Evolutionary conservation across 2,797 vertebrate genomes (phyloP).

Genomic region (Margarornis squamiger): DNA sequence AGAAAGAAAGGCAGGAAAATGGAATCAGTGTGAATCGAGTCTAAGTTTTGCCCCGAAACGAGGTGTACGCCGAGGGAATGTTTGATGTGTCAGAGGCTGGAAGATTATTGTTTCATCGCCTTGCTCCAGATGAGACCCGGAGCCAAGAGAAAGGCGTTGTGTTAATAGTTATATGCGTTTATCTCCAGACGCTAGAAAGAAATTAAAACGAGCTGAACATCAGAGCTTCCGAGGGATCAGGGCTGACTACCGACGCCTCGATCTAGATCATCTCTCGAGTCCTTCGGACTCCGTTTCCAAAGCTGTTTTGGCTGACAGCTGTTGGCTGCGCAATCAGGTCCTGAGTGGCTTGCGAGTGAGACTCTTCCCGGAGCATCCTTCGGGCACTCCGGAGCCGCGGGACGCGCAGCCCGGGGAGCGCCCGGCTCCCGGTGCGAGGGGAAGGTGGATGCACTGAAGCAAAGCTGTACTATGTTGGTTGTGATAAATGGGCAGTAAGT

Average conservation of each 20-base stretch:
- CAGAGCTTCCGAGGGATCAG: background rate
- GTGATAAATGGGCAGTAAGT: background rate
- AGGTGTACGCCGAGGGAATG: background rate
- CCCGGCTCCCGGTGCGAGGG: background rate
- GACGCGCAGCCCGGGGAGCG: background rate
- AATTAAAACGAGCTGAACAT: background rate
- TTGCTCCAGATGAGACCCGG: background rate
- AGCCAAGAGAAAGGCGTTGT: background rate
- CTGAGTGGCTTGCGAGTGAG: rapidly evolving
- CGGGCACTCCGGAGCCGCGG: background rate
- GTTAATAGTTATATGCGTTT: background rate
- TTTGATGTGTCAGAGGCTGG: background rate
- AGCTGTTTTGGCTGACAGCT: background rate
- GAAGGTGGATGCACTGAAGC: background rate
- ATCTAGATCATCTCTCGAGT: background rate
- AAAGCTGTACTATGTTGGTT: background rate
- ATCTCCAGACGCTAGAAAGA: background rate
- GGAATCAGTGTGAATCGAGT: background rate
- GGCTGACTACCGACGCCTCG: background rate
- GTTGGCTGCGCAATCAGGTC: background rate
- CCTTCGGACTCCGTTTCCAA: background rate
- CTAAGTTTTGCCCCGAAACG: background rate
- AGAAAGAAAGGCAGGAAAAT: background rate
- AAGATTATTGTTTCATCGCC: background rate
- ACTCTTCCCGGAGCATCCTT: background rate